phyloP scores from a whole-genome alignment of 1,140 invertebrate species.

The Arctopsyche grandis region DNA sequence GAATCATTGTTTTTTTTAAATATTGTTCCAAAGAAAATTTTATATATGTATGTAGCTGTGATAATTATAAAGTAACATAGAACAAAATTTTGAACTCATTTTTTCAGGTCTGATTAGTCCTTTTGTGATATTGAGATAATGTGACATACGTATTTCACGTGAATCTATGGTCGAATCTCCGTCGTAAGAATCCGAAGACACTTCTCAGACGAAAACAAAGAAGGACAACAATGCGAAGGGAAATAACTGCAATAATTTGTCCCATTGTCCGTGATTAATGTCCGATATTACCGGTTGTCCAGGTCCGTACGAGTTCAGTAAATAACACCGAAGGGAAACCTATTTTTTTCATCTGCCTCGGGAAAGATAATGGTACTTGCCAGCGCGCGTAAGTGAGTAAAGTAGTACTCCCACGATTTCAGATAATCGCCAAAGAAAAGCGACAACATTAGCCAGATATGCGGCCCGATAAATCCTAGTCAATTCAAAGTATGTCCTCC shows the following conservation, averaged over 20 bases:
- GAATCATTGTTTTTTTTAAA: too few relatives aligned
- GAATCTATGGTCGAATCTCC: too few relatives aligned
- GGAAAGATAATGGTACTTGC: neutral
- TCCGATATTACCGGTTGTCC: constrained; percentile 43
- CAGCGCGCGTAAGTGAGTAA: neutral
- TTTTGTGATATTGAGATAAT: too few relatives aligned
- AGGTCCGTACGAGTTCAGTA: neutral
- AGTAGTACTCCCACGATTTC: neutral
- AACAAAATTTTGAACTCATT: too few relatives aligned
- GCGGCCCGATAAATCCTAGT: too few relatives aligned
- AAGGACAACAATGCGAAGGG: constrained; percentile 41
- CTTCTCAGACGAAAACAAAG: constrained; percentile 28
- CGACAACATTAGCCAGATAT: too few relatives aligned
- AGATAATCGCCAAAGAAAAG: neutral
- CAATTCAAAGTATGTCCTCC: too few relatives aligned
- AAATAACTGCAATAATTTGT: constrained; percentile 48
- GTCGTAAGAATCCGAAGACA: neutral
- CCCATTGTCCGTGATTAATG: constrained; percentile 51
- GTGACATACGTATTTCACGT: too few relatives aligned
- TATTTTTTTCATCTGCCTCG: neutral
- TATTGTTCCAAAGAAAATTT: too few relatives aligned
- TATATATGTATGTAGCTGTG: too few relatives aligned
- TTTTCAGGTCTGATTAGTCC: too few relatives aligned
- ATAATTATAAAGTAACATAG: too few relatives aligned
- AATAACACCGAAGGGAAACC: constrained; percentile 10